These are phyloP conservation scores for Argynnis bischoffii DNA, from an alignment of 2,888 invertebrate genomes.

Conservation along the genomic window DNA sequence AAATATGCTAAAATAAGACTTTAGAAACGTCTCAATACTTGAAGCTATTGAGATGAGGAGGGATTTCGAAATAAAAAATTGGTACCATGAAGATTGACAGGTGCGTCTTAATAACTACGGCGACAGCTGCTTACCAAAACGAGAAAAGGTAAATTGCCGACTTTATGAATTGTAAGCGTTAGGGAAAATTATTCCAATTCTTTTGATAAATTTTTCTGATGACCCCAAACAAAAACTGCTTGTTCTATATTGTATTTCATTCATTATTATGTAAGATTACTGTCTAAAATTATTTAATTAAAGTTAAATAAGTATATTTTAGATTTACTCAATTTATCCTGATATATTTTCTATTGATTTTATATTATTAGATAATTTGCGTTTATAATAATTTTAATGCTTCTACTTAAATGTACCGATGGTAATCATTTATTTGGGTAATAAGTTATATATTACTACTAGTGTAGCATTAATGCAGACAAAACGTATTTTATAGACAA, in stretches of 20 bases:
- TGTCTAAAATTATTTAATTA: no score
- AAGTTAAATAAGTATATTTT: no score
- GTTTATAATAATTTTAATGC: no score
- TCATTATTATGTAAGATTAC: not conserved
- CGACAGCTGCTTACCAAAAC: constrained; percentile 74
- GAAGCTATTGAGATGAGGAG: constrained; percentile 61
- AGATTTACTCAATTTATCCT: no score
- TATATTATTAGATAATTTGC: no score
- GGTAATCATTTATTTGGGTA: constrained; percentile 20
- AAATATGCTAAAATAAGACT: constrained; percentile 72
- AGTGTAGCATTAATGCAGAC: constrained; percentile 48
- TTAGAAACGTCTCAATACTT: constrained; percentile 61
- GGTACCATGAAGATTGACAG: constrained; percentile 76
- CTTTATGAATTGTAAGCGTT: constrained; percentile 51
- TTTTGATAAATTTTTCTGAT: constrained; percentile 32
- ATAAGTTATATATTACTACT: constrained; percentile 18
- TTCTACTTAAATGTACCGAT: no score
- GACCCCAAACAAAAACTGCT: not conserved
- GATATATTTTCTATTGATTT: no score
- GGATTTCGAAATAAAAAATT: constrained; percentile 72
- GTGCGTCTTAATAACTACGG: constrained; percentile 80
- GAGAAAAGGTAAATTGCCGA: constrained; percentile 77
- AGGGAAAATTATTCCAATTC: constrained; percentile 42
- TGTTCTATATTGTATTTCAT: not conserved
- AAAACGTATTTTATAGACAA: constrained; percentile 59